A percentile compares a stretch with the other conserved stretches of the same genome.
phyloP scores from a whole-genome alignment of 2,888 invertebrate genomes.

The Muschampia plurimacula region DNA sequence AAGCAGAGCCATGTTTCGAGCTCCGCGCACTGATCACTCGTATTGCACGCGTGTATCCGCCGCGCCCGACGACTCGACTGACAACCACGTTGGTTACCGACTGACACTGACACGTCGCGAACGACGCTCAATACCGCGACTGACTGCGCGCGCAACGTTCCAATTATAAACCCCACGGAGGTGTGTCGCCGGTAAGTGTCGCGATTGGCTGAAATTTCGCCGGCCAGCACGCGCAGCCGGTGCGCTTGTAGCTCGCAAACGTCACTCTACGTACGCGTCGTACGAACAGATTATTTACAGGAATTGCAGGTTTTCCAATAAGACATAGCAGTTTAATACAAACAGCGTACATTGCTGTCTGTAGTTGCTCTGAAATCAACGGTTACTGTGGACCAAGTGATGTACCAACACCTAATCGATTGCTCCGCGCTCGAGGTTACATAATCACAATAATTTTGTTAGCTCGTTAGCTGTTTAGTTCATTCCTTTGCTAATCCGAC shows the following conservation, averaged over 20 bases:
- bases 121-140: conserved; percentile 70
- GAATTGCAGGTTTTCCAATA: conserved; percentile 30
- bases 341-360: conserved; percentile 18
- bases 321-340: conserved; percentile 12
- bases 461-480: conserved; percentile 1
- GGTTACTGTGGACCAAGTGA: not conserved
- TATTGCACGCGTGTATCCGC: conserved; percentile 67
- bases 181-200: conserved; percentile 69
- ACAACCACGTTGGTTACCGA: conserved; percentile 59
- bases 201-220: conserved; percentile 62
- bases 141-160: conserved; percentile 78
- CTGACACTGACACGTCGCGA: conserved; percentile 57
- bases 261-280: conserved; percentile 31
- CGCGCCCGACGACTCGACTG: conserved; percentile 50
- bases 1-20: conserved; percentile 76
- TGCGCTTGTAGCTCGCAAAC: conserved; percentile 42
- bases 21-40: conserved; percentile 63
- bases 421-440: conserved; percentile 24
- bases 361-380: not conserved
- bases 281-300: conserved; percentile 18
- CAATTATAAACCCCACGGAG: conserved; percentile 78
- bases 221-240: conserved; percentile 52
- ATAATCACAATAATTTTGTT: conserved; percentile 24
- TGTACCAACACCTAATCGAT: conserved; percentile 25
- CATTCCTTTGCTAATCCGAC: not conserved